A percentile compares a stretch with the other conserved stretches of the same genome.
These are phyloP conservation scores for Drosophila borborema DNA, from an alignment of 2,888 invertebrate species.

Conservation along the genomic window DNA sequence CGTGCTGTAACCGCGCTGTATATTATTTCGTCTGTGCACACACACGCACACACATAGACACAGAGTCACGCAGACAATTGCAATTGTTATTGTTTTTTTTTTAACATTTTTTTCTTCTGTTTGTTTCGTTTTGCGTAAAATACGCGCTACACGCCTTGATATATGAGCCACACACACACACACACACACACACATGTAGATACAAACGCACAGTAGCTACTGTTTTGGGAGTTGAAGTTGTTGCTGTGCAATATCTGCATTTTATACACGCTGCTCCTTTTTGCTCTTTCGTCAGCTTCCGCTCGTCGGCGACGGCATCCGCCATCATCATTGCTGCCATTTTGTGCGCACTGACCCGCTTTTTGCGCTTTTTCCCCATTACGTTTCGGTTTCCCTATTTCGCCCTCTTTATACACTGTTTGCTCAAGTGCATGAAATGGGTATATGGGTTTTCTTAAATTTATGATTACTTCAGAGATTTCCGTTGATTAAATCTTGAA, in stretches of 20 bases:
- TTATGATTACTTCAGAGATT: background rate
- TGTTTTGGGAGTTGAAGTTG: conserved; percentile 17
- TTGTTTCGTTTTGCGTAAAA: conserved; percentile 68
- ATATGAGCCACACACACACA: conserved; percentile 40
- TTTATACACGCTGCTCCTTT: conserved; percentile 55
- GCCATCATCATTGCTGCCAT: conserved; percentile 74
- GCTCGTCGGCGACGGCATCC: conserved; percentile 61
- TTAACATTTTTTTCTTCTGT: conserved; percentile 39
- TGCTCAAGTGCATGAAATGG: background rate
- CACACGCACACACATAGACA: conserved; percentile 22
- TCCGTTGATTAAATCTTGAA: background rate
- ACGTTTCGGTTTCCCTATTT: conserved; percentile 69
- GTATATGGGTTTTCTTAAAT: conserved; percentile 3
- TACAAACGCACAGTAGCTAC: conserved; percentile 9
- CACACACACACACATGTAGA: background rate
- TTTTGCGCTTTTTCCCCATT: conserved; percentile 73
- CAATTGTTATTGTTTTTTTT: conserved; percentile 33
- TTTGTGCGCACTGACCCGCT: conserved; percentile 78
- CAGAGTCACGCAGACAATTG: conserved; percentile 3
- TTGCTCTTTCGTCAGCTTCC: conserved; percentile 57
- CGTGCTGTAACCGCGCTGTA: conserved; percentile 41
- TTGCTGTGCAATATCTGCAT: conserved; percentile 68
- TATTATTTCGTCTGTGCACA: conserved; percentile 57
- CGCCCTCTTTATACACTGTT: conserved; percentile 27
- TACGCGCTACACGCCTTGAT: conserved; percentile 69